Base-by-base conservation (phyloP, 2,797 vertebrate genomes). In the Tenualosa thibaudeaui region DNA sequence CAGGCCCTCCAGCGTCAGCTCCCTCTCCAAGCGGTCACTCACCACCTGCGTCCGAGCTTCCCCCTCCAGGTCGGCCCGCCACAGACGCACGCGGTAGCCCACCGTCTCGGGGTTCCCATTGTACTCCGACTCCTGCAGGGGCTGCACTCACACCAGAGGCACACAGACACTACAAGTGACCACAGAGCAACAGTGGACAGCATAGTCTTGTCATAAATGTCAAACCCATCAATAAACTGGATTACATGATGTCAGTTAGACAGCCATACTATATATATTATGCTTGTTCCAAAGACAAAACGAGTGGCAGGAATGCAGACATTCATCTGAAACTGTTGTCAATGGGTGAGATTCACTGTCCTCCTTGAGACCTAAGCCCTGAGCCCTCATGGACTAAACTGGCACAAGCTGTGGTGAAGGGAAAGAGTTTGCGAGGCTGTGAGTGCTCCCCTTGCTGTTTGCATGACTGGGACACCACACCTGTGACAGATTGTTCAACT, bases 71-170 rank as follows among this genome's bases (percentile, higher is more conserved):
- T 97, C 96, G 0, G 85, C 86, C 37, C 94, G 95, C 95, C 96
- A 93, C 82, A 95, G 92, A 43, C 91, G 90, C 24, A 99, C 88
- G 83, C 96, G 91, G 94, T 98, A 99, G 49, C 98, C 97, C 90
- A 99, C 95, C 0, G 96, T 95, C 91, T 98, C 98, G 0, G 97
- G 97, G 85, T 97, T 97, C 88, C 97, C 96, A 5, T 99, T 97
- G 88, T 97, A 99, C 87, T 96, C 96, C 0, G 95, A 96, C 87
- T 97, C 96, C 0, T 95, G 94, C 26, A 99, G 94, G 0, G 97
- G 97, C 98, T 99, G 91, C n/a, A 65, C 1, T 10, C 60, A 65
- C n/a, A 65, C 60, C n/a, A 24, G 2, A 24, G 0, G 3, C n/a
- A 24, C 1, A 24, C 22, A 62, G 22, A 65, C 60, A 65, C 60